Evolutionary conservation across 2,113 vertebrate species (phyloP), one percentile per base, ranked within the genome.

Genomic region (Phalacrocorax aristotelis): DNA sequence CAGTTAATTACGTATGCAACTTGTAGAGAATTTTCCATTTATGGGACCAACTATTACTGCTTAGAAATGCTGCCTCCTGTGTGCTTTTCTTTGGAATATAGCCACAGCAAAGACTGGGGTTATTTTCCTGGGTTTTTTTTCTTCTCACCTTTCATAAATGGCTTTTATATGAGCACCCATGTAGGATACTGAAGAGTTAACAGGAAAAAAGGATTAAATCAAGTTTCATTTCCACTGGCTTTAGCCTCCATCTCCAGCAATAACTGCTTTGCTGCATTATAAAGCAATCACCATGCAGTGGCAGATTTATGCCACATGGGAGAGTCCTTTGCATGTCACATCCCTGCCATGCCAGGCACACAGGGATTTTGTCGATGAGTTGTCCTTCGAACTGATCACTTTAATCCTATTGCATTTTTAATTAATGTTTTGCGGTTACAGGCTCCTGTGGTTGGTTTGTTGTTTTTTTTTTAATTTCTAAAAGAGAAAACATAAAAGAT

Each of bases 251-350:
- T 55, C 61, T 34, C 74, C 5, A 9, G 80, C 80, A 38, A 2
- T 5, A 36, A 13, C 2, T 0, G 13, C 38, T 46, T 42, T 57
- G 49, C 86, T 36, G 76, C 2, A 0, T 38, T 15, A 27, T 60
- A 27, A 27, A 89, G 51, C 75, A 9, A 2, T 76, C 19, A 6
- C 77, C 25, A 38, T 96, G 92, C 89, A 97, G 72, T 96, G 96
- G 62, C 94, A 85, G 64, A n/a, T 93, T 89, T 70, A 6, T 58
- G 94, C 96, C 97, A 85, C 97, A 96, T 38, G 97, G 85, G 95
- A 95, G 97, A 95, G 96, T 65, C 55, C 93, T 96, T 76, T 64
- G 90, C 96, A 80, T 84, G 82, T 82, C 80, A 5, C 87, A 96
- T 87, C 74, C 42, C 51, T 49, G 83, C 46, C 77, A 21, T 4